phyloP scores from a whole-genome alignment of 2,113 vertebrate genomes.

The Vidua macroura region DNA sequence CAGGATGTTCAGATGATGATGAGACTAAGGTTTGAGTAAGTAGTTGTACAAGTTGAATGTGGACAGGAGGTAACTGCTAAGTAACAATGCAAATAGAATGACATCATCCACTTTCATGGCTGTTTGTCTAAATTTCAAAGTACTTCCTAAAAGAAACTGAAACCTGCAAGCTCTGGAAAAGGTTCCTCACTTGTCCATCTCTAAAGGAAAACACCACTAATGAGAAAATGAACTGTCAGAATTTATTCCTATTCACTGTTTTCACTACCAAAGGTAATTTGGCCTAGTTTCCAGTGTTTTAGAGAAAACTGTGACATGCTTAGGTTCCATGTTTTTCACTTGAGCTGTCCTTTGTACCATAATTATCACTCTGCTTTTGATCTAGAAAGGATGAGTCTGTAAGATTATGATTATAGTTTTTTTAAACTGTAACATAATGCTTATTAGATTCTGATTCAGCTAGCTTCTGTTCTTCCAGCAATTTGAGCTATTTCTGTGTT shows the following conservation, averaged over 20 bases:
- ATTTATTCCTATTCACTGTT: neutral
- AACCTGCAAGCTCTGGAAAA: neutral
- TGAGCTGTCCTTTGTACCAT: neutral
- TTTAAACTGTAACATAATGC: neutral
- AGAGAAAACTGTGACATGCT: neutral
- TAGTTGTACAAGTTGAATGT: neutral
- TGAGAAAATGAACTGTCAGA: neutral
- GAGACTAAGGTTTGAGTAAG: neutral
- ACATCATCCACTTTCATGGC: neutral
- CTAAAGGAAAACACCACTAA: neutral
- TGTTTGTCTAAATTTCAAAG: neutral
- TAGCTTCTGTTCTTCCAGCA: slow-evolving; percentile 17
- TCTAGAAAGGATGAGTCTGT: neutral
- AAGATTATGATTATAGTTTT: neutral
- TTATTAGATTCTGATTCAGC: neutral
- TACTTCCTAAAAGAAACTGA: neutral
- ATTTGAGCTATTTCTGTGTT: slow-evolving; percentile 11
- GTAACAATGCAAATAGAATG: neutral
- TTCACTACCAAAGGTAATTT: neutral
- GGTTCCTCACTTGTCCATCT: neutral
- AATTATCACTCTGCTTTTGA: neutral
- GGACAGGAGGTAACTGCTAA: neutral
- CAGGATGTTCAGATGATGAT: neutral
- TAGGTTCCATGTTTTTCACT: neutral
- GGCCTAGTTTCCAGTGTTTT: neutral